Evolutionary conservation across 2,888 invertebrate species (phyloP), one percentile per base, ranked within the genome.

Genomic region (Noctua fimbriata): DNA sequence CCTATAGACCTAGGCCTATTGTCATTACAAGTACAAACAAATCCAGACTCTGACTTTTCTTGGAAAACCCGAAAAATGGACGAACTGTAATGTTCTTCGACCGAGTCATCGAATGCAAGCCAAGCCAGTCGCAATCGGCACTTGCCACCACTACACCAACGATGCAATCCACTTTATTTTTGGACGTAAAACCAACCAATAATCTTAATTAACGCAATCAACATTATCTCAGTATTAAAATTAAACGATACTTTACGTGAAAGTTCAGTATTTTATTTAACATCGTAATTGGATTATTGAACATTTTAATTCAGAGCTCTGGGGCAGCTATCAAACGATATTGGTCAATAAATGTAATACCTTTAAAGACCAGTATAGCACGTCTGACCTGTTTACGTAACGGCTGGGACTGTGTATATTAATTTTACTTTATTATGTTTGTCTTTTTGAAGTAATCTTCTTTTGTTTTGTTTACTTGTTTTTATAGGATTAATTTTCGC

Each of bases 281-380:
- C 60, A 65, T 69, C 71, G 65, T 87, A 83, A 81, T 80, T 75
- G 81, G 78, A 83, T 86, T 78, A 81, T 77, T 82, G 76, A 63
- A 82, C 71, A 79, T 79, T 78, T 83, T 82, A 83, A 88, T 85
- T 84, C 75, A 32, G 71, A 44, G 72, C 81, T 73, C 76, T 67
- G 71, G 75, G 36, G 21, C 65, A 73, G 87, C 87, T 87, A 86
- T 88, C 82, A 87, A 89, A 87, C 85, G 82, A 83, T 88, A 91
- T 87, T 87, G 87, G 87, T 84, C 88, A 87, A 90, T 90, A 88
- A 91, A 84, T 82, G 85, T 91, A 90, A 90, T 89, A 73, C 84
- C 75, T 80, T 80, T 87, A 78, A 84, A 89, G 74, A 72, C 77
- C 80, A 24, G 73, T 73, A 41, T 58, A 70, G 80, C 88, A 89